These are phyloP conservation scores for Dichetophora obliterata DNA, from an alignment of 2,888 invertebrate genomes.

Conservation along the genomic window DNA sequence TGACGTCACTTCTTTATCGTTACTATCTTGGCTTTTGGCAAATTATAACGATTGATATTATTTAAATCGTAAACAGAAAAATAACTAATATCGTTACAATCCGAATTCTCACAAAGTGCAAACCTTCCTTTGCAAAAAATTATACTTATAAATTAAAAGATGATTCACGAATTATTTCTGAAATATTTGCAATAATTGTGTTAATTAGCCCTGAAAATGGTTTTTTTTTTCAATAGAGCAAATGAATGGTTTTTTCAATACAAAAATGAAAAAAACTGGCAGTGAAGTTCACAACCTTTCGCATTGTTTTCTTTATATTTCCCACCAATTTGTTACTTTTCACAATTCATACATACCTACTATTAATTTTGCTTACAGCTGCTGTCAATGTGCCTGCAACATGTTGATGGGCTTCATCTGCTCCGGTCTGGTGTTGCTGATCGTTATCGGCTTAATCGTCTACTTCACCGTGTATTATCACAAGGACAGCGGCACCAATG, in stretches of 20 bases:
- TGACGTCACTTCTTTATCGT: too few relatives aligned
- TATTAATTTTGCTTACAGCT: slow-evolving; percentile 54
- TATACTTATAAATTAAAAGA: too few relatives aligned
- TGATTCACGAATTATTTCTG: too few relatives aligned
- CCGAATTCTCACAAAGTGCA: too few relatives aligned
- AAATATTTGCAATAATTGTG: too few relatives aligned
- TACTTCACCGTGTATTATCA: slow-evolving; percentile 63
- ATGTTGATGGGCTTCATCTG: slow-evolving; percentile 59
- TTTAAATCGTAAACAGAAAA: not conserved
- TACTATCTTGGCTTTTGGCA: too few relatives aligned
- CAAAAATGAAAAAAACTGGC: too few relatives aligned
- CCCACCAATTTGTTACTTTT: not conserved
- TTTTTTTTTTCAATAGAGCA: too few relatives aligned
- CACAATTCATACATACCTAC: not conserved
- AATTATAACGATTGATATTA: not conserved
- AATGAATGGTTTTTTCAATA: too few relatives aligned
- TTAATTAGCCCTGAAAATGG: too few relatives aligned
- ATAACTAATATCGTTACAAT: not conserved
- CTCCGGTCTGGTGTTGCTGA: slow-evolving; percentile 54
- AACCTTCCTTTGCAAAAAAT: not conserved
- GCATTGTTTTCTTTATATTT: not conserved
- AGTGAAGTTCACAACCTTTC: too few relatives aligned
- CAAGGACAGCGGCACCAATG: slow-evolving; percentile 49
- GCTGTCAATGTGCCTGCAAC: slow-evolving; percentile 64
- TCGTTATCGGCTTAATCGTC: slow-evolving; percentile 64